Percentiles rank a stretch among this genome's conserved stretches.
phyloP scores from a whole-genome alignment of 2,888 invertebrate species.

The Anthrax anthrax region DNA sequence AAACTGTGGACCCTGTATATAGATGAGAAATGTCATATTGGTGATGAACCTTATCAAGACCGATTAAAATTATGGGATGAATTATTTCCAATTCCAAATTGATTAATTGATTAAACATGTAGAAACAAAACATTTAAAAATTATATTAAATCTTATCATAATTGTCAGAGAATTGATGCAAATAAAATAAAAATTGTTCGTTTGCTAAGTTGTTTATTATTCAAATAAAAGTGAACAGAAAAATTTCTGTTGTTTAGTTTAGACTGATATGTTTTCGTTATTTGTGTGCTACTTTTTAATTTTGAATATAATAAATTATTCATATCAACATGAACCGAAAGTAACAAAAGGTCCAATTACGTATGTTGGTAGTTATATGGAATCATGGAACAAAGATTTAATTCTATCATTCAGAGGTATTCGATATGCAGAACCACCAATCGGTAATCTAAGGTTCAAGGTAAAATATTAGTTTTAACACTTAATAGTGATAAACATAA shows the following conservation, averaged over 20 bases:
- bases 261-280: not conserved
- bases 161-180: too few species aligned
- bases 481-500: not conserved
- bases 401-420: constrained; percentile 24
- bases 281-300: not conserved
- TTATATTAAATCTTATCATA: too few species aligned
- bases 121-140: too few species aligned
- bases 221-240: too few species aligned
- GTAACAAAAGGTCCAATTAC: not conserved
- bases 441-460: constrained; percentile 26
- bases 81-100: constrained; percentile 9
- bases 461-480: constrained; percentile 3
- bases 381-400: constrained; percentile 13
- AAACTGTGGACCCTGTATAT: constrained; percentile 12
- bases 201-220: too few species aligned
- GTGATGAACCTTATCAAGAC: constrained; percentile 9
- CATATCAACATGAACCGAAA: not conserved
- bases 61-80: constrained; percentile 13
- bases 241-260: not conserved
- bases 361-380: not conserved
- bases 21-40: constrained; percentile 7
- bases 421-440: constrained; percentile 31
- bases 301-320: not conserved
- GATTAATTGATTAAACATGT: not conserved
- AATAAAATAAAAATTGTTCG: too few species aligned